These are phyloP conservation scores for Actinia equina DNA, from an alignment of 64 coral and sea anemone genomes.

Conservation along the genomic window DNA sequence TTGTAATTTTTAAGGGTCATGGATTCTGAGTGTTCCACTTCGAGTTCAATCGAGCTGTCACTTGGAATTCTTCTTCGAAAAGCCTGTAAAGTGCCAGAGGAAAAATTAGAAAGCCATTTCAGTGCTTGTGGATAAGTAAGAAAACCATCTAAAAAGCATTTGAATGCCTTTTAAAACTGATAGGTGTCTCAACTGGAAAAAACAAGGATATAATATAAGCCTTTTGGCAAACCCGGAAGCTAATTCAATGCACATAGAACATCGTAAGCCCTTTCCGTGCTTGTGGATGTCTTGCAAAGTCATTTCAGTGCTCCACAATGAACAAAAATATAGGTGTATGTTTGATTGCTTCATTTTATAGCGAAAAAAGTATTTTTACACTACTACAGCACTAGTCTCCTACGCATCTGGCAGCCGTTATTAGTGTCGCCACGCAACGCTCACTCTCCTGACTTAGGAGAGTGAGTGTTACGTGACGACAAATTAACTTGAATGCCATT, in stretches of 20 bases:
- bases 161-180: too few relatives aligned
- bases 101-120: background rate
- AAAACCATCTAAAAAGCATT: too few relatives aligned
- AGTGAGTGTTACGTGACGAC: too few relatives aligned
- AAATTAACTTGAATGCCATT: background rate
- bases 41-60: slow-evolving; percentile 83
- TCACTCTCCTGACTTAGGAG: too few relatives aligned
- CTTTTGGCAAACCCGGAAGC: background rate
- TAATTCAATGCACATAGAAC: background rate
- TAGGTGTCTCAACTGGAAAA: too few relatives aligned
- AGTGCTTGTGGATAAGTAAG: background rate
- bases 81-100: slow-evolving; percentile 25
- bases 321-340: background rate
- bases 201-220: background rate
- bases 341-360: background rate
- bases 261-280: background rate
- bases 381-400: too few relatives aligned
- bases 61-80: slow-evolving; percentile 68
- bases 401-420: too few relatives aligned
- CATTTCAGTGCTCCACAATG: background rate
- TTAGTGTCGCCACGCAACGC: too few relatives aligned
- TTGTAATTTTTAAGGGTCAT: slow-evolving; percentile 93
- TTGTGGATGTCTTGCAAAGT: background rate
- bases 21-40: slow-evolving; percentile 72
- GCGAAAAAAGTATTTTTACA: background rate